Evolutionary conservation across 2,888 invertebrate genomes (phyloP).

Genomic region (Psylliodes chrysocephalus): DNA sequence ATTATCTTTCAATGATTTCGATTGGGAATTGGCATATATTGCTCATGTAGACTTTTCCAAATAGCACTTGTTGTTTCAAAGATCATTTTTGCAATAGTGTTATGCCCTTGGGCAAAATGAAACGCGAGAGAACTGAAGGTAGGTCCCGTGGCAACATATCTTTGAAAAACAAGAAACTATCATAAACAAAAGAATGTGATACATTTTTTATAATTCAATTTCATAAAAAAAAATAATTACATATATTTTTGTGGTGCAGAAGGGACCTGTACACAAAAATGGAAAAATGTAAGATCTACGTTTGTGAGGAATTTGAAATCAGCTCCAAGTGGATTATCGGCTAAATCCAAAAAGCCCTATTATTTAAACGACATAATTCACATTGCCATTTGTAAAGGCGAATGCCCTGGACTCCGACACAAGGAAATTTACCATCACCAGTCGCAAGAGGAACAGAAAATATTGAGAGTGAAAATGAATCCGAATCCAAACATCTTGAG

Average conservation of each 20-base stretch:
- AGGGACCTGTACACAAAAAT: conserved; percentile 4
- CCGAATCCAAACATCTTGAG: too few species aligned
- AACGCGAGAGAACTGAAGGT: conserved; percentile 2
- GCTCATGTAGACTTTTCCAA: background rate
- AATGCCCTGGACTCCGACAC: too few species aligned
- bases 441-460: too few species aligned
- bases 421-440: too few species aligned
- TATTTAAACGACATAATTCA: too few species aligned
- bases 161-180: background rate
- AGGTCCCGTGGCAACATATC: background rate
- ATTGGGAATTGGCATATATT: background rate
- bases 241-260: background rate
- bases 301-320: too few species aligned
- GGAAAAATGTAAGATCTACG: background rate
- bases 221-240: background rate
- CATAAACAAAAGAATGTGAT: background rate
- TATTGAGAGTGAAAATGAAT: too few species aligned
- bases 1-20: background rate
- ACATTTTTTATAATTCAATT: background rate
- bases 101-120: conserved; percentile 3
- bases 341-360: too few species aligned
- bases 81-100: background rate
- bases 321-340: too few species aligned
- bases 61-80: conserved; percentile 1
- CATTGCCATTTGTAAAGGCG: too few species aligned